These are phyloP conservation scores for Pocota personata DNA, from an alignment of 2,888 invertebrate species.

Conservation along the genomic window DNA sequence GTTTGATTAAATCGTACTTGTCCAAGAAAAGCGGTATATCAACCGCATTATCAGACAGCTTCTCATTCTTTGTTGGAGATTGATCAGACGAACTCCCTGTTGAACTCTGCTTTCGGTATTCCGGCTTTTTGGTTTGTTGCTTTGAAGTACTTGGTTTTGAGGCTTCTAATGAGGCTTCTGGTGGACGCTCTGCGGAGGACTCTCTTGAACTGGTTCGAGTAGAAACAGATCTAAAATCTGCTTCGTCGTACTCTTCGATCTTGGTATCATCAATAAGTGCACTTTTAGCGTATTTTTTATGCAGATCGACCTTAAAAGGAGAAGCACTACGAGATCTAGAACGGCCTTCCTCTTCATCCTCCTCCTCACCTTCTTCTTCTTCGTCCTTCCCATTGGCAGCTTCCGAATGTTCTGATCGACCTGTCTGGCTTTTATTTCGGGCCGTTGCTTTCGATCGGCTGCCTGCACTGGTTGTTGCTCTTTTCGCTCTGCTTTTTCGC, in stretches of 20 bases:
- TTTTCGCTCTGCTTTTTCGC: slow-evolving; percentile 72
- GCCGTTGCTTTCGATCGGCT: slow-evolving; percentile 40
- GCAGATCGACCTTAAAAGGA: slow-evolving; percentile 82
- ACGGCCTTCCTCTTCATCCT: slow-evolving; percentile 75
- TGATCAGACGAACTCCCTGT: slow-evolving; percentile 45
- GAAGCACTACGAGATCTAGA: slow-evolving; percentile 81
- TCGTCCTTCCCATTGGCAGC: slow-evolving; percentile 9
- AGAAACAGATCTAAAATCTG: slow-evolving; percentile 79
- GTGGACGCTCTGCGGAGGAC: slow-evolving; percentile 50
- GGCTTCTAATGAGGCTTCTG: slow-evolving; percentile 25
- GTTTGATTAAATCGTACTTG: slow-evolving; percentile 86
- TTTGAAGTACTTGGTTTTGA: slow-evolving; percentile 64
- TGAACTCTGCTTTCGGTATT: slow-evolving; percentile 57
- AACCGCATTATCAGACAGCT: slow-evolving; percentile 40
- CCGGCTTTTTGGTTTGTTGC: slow-evolving; percentile 62
- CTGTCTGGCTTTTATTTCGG: slow-evolving; percentile 31
- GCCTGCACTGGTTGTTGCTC: neutral
- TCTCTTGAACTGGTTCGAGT: slow-evolving; percentile 76
- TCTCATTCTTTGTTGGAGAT: slow-evolving; percentile 43
- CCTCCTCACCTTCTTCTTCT: slow-evolving; percentile 65
- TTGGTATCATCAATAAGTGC: slow-evolving; percentile 81
- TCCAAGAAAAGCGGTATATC: slow-evolving; percentile 83
- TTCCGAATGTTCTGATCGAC: neutral
- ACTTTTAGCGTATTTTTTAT: slow-evolving; percentile 83
- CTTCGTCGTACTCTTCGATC: slow-evolving; percentile 77